Evolutionary conservation across 2,113 vertebrate genomes (phyloP), one percentile per base, ranked within the genome.

Genomic region (Nyctibius bracteatus): DNA sequence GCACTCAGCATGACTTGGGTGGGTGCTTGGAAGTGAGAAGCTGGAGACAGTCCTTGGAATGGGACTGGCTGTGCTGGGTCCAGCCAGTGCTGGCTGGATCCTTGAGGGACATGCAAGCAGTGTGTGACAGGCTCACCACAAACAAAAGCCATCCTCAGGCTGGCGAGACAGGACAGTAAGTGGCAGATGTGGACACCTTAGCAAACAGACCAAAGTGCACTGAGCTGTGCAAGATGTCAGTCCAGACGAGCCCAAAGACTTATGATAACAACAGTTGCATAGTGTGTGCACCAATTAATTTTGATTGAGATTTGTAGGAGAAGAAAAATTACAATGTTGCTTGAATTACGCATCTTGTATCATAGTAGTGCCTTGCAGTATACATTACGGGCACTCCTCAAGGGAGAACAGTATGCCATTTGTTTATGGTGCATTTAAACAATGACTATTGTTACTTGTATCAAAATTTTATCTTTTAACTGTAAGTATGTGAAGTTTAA

Each of bases 201-300:
- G 52, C 66, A 61, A 47, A 43, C 27, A 66, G 27, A 35, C 24
- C 24, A 20, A 59, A 54, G n/a, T 10, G 14, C 44, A 20, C 28
- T 27, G n/a, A 71, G 33, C 33, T 35, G 28, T 52, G 37, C 30
- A 27, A 41, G 37, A 18, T 3, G 12, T 35, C n/a, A 33, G 52
- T 16, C 22, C 27, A 30, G 80, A 14, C 24, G 25, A 78, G 25
- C 25, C 52, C 25, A 27, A 66, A 83, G 23, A 17, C 57, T 49
- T 63, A 8, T 0, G 6, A 37, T 31, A 51, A 46, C 37, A 31
- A 30, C 11, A 11, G 31, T 17, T 20, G 46, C 1, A 0, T 5
- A 14, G 12, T 5, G 20, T 12, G 14, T 54, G 43, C 43, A 17
- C n/a, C 54, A 5, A 30, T 33, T 41, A 20, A n/a, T 55, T 73